Evolutionary conservation across 2,888 invertebrate genomes (phyloP).

Genomic region (Anticlea derivata): DNA sequence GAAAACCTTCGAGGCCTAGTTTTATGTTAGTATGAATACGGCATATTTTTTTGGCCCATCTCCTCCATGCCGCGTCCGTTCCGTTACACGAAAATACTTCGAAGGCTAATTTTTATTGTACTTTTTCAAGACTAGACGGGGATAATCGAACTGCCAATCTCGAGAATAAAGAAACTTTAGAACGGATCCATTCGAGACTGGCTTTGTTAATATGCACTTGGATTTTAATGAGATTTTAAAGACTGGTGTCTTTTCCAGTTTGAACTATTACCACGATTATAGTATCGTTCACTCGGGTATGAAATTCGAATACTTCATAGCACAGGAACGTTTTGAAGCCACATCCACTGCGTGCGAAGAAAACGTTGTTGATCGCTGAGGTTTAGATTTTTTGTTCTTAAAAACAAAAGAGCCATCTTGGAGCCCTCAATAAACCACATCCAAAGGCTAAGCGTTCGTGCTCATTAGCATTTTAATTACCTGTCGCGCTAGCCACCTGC

Average conservation of each 20-base stretch:
- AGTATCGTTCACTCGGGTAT: no score
- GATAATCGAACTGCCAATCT: slow-evolving; percentile 83
- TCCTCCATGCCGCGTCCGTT: background rate
- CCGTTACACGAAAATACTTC: slow-evolving; percentile 2
- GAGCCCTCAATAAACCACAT: slow-evolving; percentile 19
- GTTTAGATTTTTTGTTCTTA: background rate
- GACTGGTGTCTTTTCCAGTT: background rate
- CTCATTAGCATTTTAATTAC: slow-evolving; percentile 80
- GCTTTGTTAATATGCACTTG: slow-evolving; percentile 36
- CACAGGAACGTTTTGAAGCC: no score
- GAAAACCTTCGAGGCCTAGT: no score
- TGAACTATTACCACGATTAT: background rate
- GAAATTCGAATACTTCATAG: no score
- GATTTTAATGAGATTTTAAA: slow-evolving; percentile 11
- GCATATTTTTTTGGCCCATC: no score
- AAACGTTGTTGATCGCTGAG: background rate
- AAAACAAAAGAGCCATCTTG: slow-evolving; percentile 8
- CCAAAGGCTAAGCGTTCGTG: slow-evolving; percentile 8
- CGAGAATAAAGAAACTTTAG: slow-evolving; percentile 63
- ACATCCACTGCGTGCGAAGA: no score
- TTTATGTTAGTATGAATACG: no score
- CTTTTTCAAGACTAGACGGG: slow-evolving; percentile 68
- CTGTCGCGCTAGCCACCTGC: slow-evolving; percentile 61
- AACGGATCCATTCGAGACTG: slow-evolving; percentile 60
- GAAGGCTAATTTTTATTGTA: slow-evolving; percentile 76